These are phyloP conservation scores for Eolophus roseicapilla DNA, from an alignment of 2,113 vertebrate species.

Conservation along the genomic window DNA sequence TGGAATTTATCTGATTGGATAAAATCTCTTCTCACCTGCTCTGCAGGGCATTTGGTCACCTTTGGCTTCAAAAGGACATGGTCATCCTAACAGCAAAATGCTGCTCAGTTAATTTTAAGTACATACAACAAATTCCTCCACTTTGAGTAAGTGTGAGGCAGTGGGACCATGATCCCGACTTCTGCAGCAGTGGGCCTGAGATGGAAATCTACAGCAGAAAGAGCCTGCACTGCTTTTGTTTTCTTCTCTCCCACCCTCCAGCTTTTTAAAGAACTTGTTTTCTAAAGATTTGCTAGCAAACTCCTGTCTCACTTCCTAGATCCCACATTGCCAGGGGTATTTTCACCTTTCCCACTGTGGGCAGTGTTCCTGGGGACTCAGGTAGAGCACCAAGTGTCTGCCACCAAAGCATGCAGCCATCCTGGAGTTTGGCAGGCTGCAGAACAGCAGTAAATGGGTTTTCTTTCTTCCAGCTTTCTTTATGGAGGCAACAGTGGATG, in stretches of 20 bases:
- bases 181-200: not conserved
- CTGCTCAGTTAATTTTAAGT: not conserved
- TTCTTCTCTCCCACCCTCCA: not conserved
- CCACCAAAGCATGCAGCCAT: not conserved
- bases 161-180: not conserved
- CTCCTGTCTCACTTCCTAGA: not conserved
- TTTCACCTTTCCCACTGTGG: not conserved
- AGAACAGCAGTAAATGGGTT: not conserved
- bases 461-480: not conserved
- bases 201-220: not conserved
- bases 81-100: not conserved
- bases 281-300: not conserved
- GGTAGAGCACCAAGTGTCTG: not conserved
- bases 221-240: rapidly evolving
- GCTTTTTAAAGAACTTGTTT: not conserved
- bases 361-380: too few relatives aligned
- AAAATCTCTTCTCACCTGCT: not conserved
- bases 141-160: rapidly evolving
- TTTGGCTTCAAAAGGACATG: not conserved
- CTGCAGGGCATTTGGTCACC: not conserved
- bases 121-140: not conserved
- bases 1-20: not conserved
- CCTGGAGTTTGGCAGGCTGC: not conserved
- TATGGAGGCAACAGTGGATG: not conserved
- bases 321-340: not conserved